Evolutionary conservation across 2,113 vertebrate genomes (phyloP).

Genomic region (Scopus umbretta): DNA sequence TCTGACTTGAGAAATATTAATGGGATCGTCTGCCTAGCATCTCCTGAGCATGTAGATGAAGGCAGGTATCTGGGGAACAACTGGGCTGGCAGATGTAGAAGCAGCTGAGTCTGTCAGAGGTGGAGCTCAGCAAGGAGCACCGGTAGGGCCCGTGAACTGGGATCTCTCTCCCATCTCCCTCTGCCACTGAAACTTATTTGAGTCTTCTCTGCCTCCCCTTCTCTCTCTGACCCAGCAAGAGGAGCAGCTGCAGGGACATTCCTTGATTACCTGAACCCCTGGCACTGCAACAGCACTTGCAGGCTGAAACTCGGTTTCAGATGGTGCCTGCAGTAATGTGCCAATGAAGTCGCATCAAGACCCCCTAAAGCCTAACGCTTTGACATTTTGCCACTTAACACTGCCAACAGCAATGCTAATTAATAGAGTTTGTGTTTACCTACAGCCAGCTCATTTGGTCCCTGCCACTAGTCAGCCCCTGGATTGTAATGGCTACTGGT

Average conservation of each 20-base stretch:
- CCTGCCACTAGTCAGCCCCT: not conserved
- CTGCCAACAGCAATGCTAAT: not conserved
- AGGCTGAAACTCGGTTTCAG: not conserved
- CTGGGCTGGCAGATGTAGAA: not conserved
- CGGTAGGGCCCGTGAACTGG: not conserved
- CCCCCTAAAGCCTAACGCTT: not conserved
- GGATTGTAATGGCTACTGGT: not conserved
- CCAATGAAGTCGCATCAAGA: not conserved
- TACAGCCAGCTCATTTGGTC: not conserved
- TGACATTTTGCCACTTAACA: not conserved
- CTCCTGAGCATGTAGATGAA: not conserved
- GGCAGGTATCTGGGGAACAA: not conserved
- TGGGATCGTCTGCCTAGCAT: not conserved
- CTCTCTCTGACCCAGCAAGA: not conserved
- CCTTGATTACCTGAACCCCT: not conserved
- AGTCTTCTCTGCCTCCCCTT: not conserved
- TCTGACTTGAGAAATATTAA: not conserved
- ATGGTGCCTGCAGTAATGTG: not conserved
- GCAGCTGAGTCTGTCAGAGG: not conserved
- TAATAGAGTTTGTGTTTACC: not conserved
- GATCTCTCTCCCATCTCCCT: not conserved
- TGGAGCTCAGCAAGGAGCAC: not conserved
- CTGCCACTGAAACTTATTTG: not conserved
- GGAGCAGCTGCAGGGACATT: not conserved
- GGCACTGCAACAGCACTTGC: not conserved